phyloP scores from a whole-genome alignment of 2,888 invertebrate genomes.

The Mythimna pallens region DNA sequence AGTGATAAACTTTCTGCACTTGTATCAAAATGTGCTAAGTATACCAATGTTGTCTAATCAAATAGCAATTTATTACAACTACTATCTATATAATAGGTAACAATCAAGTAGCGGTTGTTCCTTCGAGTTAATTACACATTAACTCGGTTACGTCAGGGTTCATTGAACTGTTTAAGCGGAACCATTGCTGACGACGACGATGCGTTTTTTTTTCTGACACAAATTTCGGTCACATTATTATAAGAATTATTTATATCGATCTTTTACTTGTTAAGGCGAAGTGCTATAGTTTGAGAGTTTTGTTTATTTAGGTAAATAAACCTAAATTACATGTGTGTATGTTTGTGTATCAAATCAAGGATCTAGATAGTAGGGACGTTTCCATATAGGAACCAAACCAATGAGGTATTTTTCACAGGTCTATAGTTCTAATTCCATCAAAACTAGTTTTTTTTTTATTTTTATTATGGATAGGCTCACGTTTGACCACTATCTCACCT shows the following conservation, averaged over 20 bases:
- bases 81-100: constrained; percentile 19
- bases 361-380: too few relatives aligned
- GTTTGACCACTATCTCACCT: too few relatives aligned
- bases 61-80: constrained; percentile 11
- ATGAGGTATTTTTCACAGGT: too few relatives aligned
- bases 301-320: neutral
- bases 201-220: constrained; percentile 35
- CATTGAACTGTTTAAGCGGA: constrained; percentile 49
- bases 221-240: constrained; percentile 57
- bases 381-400: too few relatives aligned
- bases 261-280: constrained; percentile 65
- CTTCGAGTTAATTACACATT: constrained; percentile 39
- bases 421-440: too few relatives aligned
- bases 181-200: constrained; percentile 13
- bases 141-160: constrained; percentile 43
- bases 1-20: too few relatives aligned
- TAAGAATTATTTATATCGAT: constrained; percentile 53
- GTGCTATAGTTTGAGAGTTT: constrained; percentile 1
- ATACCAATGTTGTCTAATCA: neutral
- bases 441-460: too few relatives aligned
- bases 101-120: constrained; percentile 15
- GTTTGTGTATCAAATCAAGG: too few relatives aligned
- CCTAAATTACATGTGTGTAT: too few relatives aligned
- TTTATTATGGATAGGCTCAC: too few relatives aligned
- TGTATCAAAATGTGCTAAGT: too few relatives aligned